Evolutionary conservation across 2,113 vertebrate genomes (phyloP).

Genomic region (Gorsachius goisagi): DNA sequence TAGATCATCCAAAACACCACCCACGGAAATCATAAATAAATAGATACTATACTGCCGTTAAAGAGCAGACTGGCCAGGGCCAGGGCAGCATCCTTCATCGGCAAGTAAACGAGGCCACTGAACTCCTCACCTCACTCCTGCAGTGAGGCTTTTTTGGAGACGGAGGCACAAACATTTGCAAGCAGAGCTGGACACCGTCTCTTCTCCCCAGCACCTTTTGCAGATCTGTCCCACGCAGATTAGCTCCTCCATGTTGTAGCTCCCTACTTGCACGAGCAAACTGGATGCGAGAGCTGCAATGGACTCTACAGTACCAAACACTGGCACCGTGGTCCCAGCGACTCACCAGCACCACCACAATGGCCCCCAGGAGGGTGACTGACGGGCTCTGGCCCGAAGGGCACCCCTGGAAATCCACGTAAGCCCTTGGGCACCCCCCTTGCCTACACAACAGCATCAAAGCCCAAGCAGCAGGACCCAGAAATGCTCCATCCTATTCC

Average conservation of each 20-base stretch:
- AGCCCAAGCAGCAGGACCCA: background rate
- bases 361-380: background rate
- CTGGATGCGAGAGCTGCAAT: background rate
- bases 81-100: slow-evolving; percentile 1
- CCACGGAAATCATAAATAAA: slow-evolving; percentile 65
- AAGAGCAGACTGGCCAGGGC: slow-evolving; percentile 12
- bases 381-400: background rate
- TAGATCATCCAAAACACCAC: slow-evolving; percentile 64
- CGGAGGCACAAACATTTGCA: background rate
- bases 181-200: background rate
- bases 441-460: background rate
- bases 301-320: background rate
- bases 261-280: background rate
- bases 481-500: background rate
- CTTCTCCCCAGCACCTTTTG: background rate
- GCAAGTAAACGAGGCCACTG: background rate
- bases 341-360: background rate
- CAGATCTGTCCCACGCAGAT: background rate
- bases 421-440: background rate
- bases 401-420: background rate
- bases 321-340: background rate
- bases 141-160: background rate
- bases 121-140: background rate
- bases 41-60: slow-evolving; percentile 15
- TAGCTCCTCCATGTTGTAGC: background rate